Evolutionary conservation across 2,797 vertebrate genomes (phyloP).

Genomic region (Crotalus adamanteus): DNA sequence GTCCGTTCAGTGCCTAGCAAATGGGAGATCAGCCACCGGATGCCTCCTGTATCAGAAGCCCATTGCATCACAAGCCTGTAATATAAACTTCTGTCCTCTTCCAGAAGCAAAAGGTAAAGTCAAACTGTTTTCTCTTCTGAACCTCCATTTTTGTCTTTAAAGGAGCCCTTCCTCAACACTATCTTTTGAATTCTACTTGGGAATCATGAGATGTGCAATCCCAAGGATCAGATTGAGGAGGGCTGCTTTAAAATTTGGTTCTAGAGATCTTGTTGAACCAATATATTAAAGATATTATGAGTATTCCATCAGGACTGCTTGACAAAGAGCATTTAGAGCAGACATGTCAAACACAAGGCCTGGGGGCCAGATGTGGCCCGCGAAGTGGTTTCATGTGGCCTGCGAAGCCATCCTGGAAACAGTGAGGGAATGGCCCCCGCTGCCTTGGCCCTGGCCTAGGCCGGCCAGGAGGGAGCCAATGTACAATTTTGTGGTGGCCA

Average conservation of each 20-base stretch:
- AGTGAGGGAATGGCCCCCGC: too few relatives aligned
- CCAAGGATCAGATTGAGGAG: background rate
- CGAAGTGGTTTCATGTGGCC: too few relatives aligned
- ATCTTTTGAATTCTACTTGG: background rate
- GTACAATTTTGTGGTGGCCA: too few relatives aligned
- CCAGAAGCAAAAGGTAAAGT: conserved; percentile 65
- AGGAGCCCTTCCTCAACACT: background rate
- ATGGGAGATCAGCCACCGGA: conserved; percentile 70
- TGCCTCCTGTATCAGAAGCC: conserved; percentile 78
- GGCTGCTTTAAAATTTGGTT: background rate
- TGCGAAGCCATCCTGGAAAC: too few relatives aligned
- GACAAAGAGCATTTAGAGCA: background rate
- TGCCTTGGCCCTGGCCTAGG: too few relatives aligned
- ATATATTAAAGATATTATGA: background rate
- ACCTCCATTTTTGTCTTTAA: background rate
- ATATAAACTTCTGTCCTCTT: conserved; percentile 83
- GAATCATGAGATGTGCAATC: background rate
- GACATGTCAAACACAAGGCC: too few relatives aligned
- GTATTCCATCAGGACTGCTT: background rate
- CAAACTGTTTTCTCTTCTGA: background rate
- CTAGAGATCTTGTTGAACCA: background rate
- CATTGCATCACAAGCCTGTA: conserved; percentile 78
- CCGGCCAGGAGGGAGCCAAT: too few relatives aligned
- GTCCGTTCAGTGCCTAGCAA: conserved; percentile 77
- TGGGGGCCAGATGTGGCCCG: too few relatives aligned